Conservation (phyloP, 2,797 vertebrate species). For the Clamator glandarius region DNA sequence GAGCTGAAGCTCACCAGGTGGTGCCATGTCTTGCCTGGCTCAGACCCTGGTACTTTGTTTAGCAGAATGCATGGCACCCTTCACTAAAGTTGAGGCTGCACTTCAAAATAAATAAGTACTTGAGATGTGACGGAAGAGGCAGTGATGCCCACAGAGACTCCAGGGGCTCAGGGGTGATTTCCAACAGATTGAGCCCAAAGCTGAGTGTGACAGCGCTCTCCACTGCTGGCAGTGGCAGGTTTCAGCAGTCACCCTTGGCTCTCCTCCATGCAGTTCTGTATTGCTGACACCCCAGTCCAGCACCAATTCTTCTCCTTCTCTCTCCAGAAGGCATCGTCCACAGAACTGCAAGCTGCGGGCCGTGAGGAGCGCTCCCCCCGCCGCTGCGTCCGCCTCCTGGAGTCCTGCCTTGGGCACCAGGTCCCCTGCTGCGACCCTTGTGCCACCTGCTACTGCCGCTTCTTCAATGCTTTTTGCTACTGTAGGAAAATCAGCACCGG, state of each 20-base stretch:
- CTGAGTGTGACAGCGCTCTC: not conserved
- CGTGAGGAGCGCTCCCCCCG: conserved; percentile 78
- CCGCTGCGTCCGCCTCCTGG: conserved; percentile 85
- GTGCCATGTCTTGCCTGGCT: not conserved
- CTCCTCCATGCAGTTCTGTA: accelerated
- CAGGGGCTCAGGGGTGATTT: not conserved
- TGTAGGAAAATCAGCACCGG: conserved; percentile 86
- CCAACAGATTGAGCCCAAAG: accelerated
- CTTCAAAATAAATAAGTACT: not conserved
- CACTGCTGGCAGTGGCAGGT: not conserved
- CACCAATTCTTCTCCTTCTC: not conserved
- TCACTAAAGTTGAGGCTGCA: not conserved
- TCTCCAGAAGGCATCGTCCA: conserved; percentile 44
- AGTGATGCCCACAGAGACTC: not conserved
- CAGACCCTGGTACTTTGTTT: accelerated
- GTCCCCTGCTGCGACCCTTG: conserved; percentile 90
- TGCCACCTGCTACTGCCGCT: conserved; percentile 90
- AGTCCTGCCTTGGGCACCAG: conserved; percentile 84
- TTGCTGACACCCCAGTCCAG: not conserved
- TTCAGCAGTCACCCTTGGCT: not conserved
- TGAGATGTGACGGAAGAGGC: not conserved
- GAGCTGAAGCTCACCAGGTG: not conserved
- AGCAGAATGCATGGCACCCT: not conserved
- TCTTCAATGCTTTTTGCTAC: conserved; percentile 91
- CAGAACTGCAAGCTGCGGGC: conserved; percentile 38